Evolutionary conservation across 2,797 vertebrate genomes (phyloP).

Genomic region (Oreonectes daqikongensis): DNA sequence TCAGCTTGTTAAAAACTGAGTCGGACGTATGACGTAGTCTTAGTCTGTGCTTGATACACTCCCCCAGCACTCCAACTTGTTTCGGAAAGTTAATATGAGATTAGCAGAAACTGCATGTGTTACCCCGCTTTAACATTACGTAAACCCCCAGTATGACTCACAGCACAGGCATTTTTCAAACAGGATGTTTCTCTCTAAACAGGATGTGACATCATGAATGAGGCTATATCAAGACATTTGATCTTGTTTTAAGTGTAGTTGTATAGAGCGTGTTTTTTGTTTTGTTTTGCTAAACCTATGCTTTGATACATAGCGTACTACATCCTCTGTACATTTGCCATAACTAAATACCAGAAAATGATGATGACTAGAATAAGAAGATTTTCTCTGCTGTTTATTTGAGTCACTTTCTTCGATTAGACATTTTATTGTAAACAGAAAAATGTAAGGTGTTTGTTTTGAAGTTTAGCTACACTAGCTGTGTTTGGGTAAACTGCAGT

Average conservation of each 20-base stretch:
- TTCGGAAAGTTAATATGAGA: no score
- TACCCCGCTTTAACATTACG: no score
- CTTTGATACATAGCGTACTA: no score
- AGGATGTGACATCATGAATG: constrained; percentile 7
- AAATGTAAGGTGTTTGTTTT: not conserved
- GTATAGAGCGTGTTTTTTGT: not conserved
- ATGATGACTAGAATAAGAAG: no score
- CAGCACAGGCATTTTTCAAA: not conserved
- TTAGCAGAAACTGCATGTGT: no score
- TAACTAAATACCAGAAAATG: no score
- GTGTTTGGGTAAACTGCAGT: not conserved
- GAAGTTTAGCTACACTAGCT: not conserved
- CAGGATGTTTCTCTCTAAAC: constrained; percentile 1
- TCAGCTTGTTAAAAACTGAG: no score
- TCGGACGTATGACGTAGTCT: no score
- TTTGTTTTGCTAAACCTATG: no score
- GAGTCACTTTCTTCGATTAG: not conserved
- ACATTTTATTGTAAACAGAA: not conserved
- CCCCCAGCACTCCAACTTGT: no score
- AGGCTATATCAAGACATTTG: not conserved
- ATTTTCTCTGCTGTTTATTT: not conserved
- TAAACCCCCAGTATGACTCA: not conserved
- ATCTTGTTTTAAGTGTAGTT: not conserved
- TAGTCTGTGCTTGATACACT: no score
- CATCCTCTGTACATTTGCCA: no score